Evolutionary conservation across 1,140 invertebrate genomes (phyloP).

Genomic region (Drosophila oshimai): DNA sequence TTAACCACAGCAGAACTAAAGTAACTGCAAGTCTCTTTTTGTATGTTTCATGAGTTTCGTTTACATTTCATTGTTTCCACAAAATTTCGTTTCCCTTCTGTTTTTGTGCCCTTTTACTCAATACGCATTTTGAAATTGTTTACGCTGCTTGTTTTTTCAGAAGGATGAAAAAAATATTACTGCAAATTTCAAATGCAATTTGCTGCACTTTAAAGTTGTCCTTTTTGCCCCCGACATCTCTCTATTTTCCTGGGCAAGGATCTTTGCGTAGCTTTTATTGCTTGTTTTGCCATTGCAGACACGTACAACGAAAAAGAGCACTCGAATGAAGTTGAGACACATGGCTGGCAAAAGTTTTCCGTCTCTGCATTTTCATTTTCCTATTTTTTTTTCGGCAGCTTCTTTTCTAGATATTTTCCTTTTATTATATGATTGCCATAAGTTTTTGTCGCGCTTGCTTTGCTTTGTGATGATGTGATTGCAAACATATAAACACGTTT

Average conservation of each 20-base stretch:
- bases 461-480: slow-evolving; percentile 47
- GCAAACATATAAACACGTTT: slow-evolving; percentile 42
- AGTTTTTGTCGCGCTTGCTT: slow-evolving; percentile 47
- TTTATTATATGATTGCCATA: slow-evolving; percentile 58
- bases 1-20: slow-evolving; percentile 3
- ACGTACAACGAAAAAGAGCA: slow-evolving; percentile 27
- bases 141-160: slow-evolving; percentile 25
- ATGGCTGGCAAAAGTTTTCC: slow-evolving; percentile 36
- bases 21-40: slow-evolving; percentile 29
- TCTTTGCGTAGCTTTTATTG: slow-evolving; percentile 30
- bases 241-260: not conserved
- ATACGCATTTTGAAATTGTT: slow-evolving; percentile 35
- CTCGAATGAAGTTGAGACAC: slow-evolving; percentile 50
- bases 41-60: slow-evolving; percentile 47
- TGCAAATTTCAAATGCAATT: slow-evolving; percentile 48
- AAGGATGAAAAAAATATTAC: slow-evolving; percentile 38
- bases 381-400: not conserved
- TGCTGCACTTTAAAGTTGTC: slow-evolving; percentile 44
- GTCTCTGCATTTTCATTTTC: slow-evolving; percentile 16
- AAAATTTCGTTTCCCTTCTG: not conserved
- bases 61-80: slow-evolving; percentile 40
- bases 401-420: slow-evolving; percentile 29
- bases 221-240: not conserved
- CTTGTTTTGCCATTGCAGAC: slow-evolving; percentile 49
- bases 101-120: not conserved